phyloP scores from a whole-genome alignment of 2,113 vertebrate genomes.

The Pipra filicauda region DNA sequence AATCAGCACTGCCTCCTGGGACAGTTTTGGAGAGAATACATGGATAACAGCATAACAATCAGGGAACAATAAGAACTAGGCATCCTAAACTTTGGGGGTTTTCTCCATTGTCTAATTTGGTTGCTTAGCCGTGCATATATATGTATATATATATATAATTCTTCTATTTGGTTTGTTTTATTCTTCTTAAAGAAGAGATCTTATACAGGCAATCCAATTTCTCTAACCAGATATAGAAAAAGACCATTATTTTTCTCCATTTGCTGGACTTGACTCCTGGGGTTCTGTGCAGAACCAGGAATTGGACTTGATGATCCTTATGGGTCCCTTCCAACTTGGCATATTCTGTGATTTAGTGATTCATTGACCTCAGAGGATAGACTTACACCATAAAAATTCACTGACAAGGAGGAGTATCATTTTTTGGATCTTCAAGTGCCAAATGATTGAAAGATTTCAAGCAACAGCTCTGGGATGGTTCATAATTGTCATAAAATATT shows the following conservation, averaged over 20 bases:
- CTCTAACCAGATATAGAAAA: neutral
- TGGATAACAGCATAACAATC: neutral
- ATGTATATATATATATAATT: neutral
- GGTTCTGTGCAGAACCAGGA: neutral
- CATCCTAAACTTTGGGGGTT: fast-evolving
- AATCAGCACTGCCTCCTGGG: neutral
- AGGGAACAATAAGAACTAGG: neutral
- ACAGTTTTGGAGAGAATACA: neutral
- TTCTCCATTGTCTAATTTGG: neutral
- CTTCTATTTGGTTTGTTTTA: neutral
- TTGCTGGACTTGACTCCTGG: neutral
- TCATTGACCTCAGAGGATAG: neutral
- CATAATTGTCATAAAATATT: neutral
- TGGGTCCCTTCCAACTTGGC: neutral
- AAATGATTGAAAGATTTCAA: neutral
- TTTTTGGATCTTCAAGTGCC: neutral
- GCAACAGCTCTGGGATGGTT: neutral
- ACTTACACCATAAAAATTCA: neutral
- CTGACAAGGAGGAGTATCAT: neutral
- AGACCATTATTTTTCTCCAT: neutral
- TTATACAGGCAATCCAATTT: neutral
- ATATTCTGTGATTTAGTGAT: neutral
- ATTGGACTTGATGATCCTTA: neutral
- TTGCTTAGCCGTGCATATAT: neutral
- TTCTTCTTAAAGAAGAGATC: neutral